Evolutionary conservation across 2,113 vertebrate genomes (phyloP).

Genomic region (Sander vitreus): DNA sequence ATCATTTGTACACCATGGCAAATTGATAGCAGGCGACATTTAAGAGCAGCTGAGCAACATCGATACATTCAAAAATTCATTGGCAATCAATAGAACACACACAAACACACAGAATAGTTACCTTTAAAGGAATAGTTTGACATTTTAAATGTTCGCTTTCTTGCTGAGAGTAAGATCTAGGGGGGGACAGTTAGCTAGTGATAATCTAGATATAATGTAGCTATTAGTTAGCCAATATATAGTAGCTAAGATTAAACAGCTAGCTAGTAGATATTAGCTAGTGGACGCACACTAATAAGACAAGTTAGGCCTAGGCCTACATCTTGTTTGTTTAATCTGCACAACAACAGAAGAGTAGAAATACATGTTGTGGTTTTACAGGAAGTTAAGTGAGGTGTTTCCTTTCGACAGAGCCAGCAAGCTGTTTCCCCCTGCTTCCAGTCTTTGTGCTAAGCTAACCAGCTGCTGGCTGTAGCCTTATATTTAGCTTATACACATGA

Average conservation of each 20-base stretch:
- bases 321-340: too few relatives aligned
- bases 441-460: constrained; percentile 5
- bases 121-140: constrained; percentile 28
- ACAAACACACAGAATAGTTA: constrained; percentile 36
- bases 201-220: background rate
- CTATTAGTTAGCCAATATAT: background rate
- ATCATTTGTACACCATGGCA: constrained; percentile 81
- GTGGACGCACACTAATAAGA: too few relatives aligned
- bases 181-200: background rate
- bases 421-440: background rate
- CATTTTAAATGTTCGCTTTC: constrained; percentile 10
- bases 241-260: background rate
- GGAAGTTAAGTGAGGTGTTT: too few relatives aligned
- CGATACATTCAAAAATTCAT: constrained; percentile 81
- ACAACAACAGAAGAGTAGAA: too few relatives aligned
- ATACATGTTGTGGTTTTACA: too few relatives aligned
- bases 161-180: too few relatives aligned
- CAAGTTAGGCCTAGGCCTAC: too few relatives aligned
- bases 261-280: background rate
- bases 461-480: background rate
- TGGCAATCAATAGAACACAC: constrained; percentile 56
- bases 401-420: background rate
- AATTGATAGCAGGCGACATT: constrained; percentile 77
- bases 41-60: constrained; percentile 79
- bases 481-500: background rate